These are phyloP conservation scores for Penaeus monodon DNA, from an alignment of 2,888 invertebrate species.

Conservation along the genomic window DNA sequence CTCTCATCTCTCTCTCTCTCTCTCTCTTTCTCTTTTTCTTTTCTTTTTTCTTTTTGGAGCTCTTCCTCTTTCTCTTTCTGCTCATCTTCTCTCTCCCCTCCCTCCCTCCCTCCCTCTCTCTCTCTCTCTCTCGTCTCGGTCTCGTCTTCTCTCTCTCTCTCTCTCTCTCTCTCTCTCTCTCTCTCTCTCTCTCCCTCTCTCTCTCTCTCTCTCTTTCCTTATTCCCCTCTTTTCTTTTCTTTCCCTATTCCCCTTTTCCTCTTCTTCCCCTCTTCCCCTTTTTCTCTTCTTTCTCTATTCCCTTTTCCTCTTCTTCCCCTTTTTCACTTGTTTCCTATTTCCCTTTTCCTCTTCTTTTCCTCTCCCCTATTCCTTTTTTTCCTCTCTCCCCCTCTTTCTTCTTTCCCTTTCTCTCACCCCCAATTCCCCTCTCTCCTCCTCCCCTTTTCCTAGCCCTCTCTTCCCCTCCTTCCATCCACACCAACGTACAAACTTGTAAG, in stretches of 20 bases:
- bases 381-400: too few species aligned
- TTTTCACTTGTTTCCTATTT: background rate
- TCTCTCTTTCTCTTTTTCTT: too few species aligned
- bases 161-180: background rate
- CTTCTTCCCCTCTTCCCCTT: background rate
- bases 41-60: too few species aligned
- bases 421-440: background rate
- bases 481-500: slow-evolving; percentile 62
- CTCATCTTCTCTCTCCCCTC: background rate
- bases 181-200: too few species aligned
- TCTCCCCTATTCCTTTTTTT: too few species aligned
- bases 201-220: too few species aligned
- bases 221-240: too few species aligned
- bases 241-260: background rate
- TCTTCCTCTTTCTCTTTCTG: too few species aligned
- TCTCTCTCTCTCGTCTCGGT: too few species aligned
- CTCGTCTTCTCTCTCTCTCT: background rate
- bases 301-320: background rate
- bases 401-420: background rate
- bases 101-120: background rate
- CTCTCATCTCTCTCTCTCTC: too few species aligned
- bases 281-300: too few species aligned
- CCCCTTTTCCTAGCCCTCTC: too few species aligned
- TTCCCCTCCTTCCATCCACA: background rate
- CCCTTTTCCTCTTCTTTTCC: background rate